Percentiles rank a stretch among this genome's conserved stretches.
phyloP scores from a whole-genome alignment of 2,888 invertebrate species.

The Ommatoiulus sabulosus region DNA sequence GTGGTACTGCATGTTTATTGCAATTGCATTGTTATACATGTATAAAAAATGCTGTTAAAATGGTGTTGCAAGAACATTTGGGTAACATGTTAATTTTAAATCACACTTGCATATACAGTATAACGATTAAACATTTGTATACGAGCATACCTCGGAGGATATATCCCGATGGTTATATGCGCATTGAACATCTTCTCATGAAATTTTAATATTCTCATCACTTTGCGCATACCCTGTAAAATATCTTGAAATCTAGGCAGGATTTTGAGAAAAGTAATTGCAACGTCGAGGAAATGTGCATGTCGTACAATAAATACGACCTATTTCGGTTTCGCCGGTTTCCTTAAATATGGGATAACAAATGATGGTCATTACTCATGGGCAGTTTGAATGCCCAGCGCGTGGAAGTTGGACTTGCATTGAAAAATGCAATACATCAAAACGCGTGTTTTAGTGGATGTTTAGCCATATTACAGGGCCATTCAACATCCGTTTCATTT shows the following conservation, averaged over 20 bases:
- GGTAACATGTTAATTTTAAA: too few species aligned
- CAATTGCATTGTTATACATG: too few species aligned
- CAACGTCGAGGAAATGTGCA: neutral
- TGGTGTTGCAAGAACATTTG: too few species aligned
- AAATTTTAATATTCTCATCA: too few species aligned
- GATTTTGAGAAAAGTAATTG: neutral
- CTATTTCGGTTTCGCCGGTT: neutral
- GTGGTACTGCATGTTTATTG: too few species aligned
- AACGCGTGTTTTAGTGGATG: neutral
- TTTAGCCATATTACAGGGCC: conserved; percentile 1
- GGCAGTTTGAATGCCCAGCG: neutral
- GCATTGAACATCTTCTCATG: too few species aligned
- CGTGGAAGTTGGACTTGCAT: neutral
- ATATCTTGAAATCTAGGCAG: neutral
- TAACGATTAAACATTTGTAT: too few species aligned
- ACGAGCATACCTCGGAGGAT: too few species aligned
- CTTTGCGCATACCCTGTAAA: too few species aligned
- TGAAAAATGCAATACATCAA: conserved; percentile 40
- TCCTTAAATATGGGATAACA: neutral
- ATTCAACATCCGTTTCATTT: conserved; percentile 8
- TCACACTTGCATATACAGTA: too few species aligned
- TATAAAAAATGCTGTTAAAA: too few species aligned
- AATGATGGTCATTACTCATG: neutral
- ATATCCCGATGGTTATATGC: too few species aligned
- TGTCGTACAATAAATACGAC: neutral